These are phyloP conservation scores for Galaxias olidus DNA, from an alignment of 2,797 vertebrate species.

Conservation along the genomic window DNA sequence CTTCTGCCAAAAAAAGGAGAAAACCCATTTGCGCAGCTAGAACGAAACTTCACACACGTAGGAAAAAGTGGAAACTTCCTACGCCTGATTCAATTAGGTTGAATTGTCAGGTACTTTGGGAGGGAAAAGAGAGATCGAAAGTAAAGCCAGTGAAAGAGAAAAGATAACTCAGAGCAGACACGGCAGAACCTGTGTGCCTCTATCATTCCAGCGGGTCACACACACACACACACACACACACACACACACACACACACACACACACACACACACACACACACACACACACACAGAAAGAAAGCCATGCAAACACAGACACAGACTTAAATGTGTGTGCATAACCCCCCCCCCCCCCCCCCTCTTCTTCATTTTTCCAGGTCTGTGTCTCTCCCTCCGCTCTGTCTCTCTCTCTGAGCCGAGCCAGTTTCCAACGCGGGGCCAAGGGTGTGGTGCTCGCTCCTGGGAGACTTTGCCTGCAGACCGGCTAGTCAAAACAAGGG, in stretches of 20 bases:
- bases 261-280: slow-evolving; percentile 37
- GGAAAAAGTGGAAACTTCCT: slow-evolving; percentile 2
- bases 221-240: neutral
- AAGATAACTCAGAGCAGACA: slow-evolving; percentile 1
- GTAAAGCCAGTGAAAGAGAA: slow-evolving; percentile 6
- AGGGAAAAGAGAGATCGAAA: neutral
- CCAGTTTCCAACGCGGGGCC: slow-evolving; percentile 77
- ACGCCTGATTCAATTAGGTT: slow-evolving; percentile 21
- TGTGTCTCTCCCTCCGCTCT: slow-evolving; percentile 22
- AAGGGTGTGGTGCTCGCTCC: slow-evolving; percentile 77
- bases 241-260: neutral
- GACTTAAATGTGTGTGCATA: no score
- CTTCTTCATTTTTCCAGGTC: slow-evolving; percentile 68
- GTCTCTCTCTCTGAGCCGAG: slow-evolving; percentile 66
- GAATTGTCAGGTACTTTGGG: neutral
- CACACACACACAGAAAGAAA: slow-evolving; percentile 44
- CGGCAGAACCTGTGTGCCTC: no score
- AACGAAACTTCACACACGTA: neutral
- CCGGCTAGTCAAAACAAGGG: slow-evolving; percentile 79
- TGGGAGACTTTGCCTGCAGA: slow-evolving; percentile 73
- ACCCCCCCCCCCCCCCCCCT: slow-evolving; percentile 33
- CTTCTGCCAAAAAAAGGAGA: slow-evolving; percentile 1
- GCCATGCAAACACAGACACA: neutral
- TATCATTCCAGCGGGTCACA: neutral
- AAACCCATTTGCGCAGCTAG: slow-evolving; percentile 12